Evolutionary conservation across 53 echinoderm and acorn worm species (phyloP).

Genomic region (Glandiceps talaboti): DNA sequence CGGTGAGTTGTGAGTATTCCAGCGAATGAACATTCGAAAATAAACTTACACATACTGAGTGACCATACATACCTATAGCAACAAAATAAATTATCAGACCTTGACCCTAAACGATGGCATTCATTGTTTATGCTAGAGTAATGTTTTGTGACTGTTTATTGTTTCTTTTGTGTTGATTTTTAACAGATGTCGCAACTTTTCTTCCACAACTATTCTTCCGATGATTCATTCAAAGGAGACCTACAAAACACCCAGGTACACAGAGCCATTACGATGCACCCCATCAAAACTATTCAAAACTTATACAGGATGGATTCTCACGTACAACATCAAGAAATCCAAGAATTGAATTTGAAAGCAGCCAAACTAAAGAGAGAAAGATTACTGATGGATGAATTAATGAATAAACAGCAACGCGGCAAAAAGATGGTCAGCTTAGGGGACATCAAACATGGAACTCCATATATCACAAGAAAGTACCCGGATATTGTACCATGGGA

Average conservation of each 20-base stretch:
- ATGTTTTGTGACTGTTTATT: background rate
- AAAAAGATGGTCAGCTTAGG: too few species aligned
- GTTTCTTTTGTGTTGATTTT: background rate
- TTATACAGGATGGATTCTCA: background rate
- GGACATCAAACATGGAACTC: background rate
- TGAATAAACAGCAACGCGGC: slow-evolving; percentile 6
- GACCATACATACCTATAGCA: too few species aligned
- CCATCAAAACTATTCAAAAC: background rate
- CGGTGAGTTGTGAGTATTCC: too few species aligned
- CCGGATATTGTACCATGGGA: background rate
- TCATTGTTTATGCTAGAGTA: too few species aligned
- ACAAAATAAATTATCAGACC: too few species aligned
- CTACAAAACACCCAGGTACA: background rate
- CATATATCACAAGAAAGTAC: background rate
- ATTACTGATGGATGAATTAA: too few species aligned
- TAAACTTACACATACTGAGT: too few species aligned
- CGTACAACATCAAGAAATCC: too few species aligned
- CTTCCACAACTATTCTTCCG: background rate
- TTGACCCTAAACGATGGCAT: too few species aligned
- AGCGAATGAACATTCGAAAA: too few species aligned
- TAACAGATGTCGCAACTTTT: background rate
- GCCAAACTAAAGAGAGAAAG: background rate
- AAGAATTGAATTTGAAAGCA: background rate
- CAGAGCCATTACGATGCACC: background rate
- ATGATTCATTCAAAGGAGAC: background rate